These are phyloP conservation scores for Bagarius yarrelli DNA, from an alignment of 2,113 vertebrate genomes.

Conservation along the genomic window DNA sequence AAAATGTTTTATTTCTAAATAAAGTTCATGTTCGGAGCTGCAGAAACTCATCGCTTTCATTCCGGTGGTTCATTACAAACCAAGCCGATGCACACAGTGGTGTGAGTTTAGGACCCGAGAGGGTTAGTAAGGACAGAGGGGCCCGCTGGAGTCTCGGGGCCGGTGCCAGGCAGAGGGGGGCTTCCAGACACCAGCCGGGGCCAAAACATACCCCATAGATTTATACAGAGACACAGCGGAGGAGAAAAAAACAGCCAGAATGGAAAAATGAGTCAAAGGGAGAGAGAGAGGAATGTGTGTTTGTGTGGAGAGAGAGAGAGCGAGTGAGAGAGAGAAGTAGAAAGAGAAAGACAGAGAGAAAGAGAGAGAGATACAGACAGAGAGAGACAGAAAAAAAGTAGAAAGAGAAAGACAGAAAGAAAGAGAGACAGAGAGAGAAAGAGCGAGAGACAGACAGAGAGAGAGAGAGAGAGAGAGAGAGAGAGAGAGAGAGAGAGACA, in stretches of 20 bases:
- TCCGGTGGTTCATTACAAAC: neutral
- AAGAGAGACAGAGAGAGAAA: no score
- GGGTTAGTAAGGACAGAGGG: constrained; percentile 29
- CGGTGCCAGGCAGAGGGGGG: constrained; percentile 1
- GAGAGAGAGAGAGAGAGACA: no score
- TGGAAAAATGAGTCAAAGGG: neutral
- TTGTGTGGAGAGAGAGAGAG: neutral
- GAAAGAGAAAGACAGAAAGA: no score
- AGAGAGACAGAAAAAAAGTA: no score
- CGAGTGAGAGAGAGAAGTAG: neutral
- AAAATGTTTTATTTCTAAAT: no score
- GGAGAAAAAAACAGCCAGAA: constrained; percentile 1
- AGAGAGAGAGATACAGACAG: no score
- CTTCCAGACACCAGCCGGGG: constrained; percentile 2
- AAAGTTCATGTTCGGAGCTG: no score
- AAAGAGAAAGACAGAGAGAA: neutral
- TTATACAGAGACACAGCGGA: neutral
- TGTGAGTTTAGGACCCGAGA: constrained; percentile 6
- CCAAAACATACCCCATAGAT: constrained; percentile 28
- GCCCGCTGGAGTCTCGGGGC: neutral
- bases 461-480: no score
- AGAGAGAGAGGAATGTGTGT: neutral
- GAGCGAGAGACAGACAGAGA: no score
- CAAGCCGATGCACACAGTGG: neutral
- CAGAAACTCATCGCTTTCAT: no score